Conservation (phyloP, 2,797 vertebrate genomes). For the Psittacula derbiana region DNA sequence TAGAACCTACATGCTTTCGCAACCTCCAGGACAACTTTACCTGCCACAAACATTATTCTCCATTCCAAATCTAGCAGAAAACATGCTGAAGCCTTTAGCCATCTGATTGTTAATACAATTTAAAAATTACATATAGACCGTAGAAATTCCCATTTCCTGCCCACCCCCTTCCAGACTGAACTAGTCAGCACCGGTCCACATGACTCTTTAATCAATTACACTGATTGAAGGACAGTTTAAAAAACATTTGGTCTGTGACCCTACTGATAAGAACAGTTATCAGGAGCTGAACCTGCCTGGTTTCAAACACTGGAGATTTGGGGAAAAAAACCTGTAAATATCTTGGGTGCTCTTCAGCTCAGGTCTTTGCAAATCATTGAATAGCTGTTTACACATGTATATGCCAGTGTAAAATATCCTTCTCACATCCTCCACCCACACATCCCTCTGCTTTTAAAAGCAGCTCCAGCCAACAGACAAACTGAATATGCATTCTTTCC, state of each 20-base stretch:
- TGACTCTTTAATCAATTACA: background rate
- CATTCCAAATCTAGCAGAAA: background rate
- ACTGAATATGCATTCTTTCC: background rate
- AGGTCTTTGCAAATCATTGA: background rate
- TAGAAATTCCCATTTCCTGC: background rate
- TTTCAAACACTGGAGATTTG: background rate
- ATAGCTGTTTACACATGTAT: conserved; percentile 10
- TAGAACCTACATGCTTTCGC: background rate
- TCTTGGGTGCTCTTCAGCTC: background rate
- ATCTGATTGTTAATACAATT: background rate
- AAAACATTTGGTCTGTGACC: background rate
- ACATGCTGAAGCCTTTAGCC: background rate
- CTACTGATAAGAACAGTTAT: background rate
- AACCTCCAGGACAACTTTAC: background rate
- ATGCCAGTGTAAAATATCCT: conserved; percentile 5
- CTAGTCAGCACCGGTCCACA: background rate
- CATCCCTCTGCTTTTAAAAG: conserved; percentile 6
- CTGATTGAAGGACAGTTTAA: background rate
- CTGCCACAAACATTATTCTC: background rate
- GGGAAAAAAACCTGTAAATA: background rate
- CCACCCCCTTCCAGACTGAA: background rate
- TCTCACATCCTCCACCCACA: conserved; percentile 3
- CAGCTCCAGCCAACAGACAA: background rate
- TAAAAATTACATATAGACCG: background rate
- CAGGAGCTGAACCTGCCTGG: background rate